Evolutionary conservation across 92 coral and sea anemone genomes (phyloP).

Genomic region (Galaxea fascicularis): DNA sequence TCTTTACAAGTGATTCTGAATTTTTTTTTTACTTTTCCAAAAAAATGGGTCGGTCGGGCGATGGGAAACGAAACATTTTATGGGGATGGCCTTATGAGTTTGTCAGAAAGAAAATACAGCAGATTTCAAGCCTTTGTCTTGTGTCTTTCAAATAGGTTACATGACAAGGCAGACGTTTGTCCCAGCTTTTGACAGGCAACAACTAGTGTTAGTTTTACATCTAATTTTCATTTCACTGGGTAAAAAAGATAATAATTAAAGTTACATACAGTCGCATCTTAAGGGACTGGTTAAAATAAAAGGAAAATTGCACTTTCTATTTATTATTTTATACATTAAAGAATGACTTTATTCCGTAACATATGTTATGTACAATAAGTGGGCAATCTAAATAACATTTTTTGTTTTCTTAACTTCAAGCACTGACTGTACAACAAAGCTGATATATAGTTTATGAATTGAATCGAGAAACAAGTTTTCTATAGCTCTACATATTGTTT

Average conservation of each 20-base stretch:
- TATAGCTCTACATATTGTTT: not conserved
- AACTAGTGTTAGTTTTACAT: too few relatives aligned
- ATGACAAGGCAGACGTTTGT: too few relatives aligned
- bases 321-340: constrained; percentile 16
- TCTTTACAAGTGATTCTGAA: too few relatives aligned
- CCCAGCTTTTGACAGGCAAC: too few relatives aligned
- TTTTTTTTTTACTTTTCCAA: too few relatives aligned
- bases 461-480: not conserved
- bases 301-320: constrained; percentile 22
- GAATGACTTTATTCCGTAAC: not conserved
- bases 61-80: too few relatives aligned
- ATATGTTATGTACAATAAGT: constrained; percentile 32
- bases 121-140: too few relatives aligned
- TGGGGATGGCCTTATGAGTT: too few relatives aligned
- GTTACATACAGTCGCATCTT: constrained; percentile 4
- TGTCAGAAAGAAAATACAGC: too few relatives aligned
- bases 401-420: constrained; percentile 3
- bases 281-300: not conserved
- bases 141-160: too few relatives aligned
- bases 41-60: too few relatives aligned
- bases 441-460: not conserved
- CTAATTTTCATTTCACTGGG: not conserved
- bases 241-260: constrained; percentile 1
- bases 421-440: constrained; percentile 6
- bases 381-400: not conserved